Evolutionary conservation across 1,140 invertebrate species (phyloP).

Genomic region (Stenopsyche tienmushanensis): DNA sequence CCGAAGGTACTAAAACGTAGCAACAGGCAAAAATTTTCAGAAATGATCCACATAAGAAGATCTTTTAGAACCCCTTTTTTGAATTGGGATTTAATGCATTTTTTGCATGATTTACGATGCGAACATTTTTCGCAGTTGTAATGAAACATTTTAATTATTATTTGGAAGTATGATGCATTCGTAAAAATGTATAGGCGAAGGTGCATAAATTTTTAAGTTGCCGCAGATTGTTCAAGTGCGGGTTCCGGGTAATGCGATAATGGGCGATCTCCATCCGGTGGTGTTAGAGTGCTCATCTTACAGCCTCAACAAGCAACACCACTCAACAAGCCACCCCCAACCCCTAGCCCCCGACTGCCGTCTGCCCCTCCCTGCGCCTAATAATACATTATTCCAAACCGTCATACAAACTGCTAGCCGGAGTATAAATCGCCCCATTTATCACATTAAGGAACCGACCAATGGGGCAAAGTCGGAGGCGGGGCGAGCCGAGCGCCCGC

Average conservation of each 20-base stretch:
- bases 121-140: too few relatives aligned
- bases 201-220: neutral
- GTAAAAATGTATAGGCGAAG: too few relatives aligned
- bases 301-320: neutral
- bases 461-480: constrained; percentile 27
- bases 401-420: constrained; percentile 25
- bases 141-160: too few relatives aligned
- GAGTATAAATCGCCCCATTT: constrained; percentile 40
- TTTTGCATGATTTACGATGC: too few relatives aligned
- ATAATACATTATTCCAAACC: constrained; percentile 37
- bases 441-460: constrained; percentile 31
- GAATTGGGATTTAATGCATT: too few relatives aligned
- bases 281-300: constrained; percentile 23
- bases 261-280: constrained; percentile 27
- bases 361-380: constrained; percentile 1
- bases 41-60: too few relatives aligned
- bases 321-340: neutral
- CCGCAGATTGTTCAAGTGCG: constrained; percentile 21
- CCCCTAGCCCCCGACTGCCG: neutral
- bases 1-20: too few relatives aligned
- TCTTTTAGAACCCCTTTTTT: too few relatives aligned
- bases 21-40: too few relatives aligned
- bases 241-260: constrained; percentile 28
- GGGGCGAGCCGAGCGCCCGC: constrained; percentile 6
- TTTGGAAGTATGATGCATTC: too few relatives aligned